Percentiles rank a stretch among this genome's conserved stretches.
Evolutionary conservation across 2,113 vertebrate species (phyloP).

Genomic region (Sebastes schlegelii): DNA sequence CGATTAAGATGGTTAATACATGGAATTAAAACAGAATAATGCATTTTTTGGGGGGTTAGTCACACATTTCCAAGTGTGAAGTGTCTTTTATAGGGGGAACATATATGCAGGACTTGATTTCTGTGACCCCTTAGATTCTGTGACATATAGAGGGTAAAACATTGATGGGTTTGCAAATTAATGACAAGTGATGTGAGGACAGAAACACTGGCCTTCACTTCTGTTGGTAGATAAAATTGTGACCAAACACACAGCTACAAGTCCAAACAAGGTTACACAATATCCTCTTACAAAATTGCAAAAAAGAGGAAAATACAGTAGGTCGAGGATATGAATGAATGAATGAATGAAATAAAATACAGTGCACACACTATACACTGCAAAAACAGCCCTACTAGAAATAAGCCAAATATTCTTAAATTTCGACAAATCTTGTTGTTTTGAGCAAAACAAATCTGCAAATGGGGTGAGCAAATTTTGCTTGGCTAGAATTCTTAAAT

Average conservation of each 20-base stretch:
- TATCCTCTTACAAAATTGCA: not conserved
- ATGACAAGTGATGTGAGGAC: not conserved
- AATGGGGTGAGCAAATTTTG: too few relatives aligned
- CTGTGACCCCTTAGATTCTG: not conserved
- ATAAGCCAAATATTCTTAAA: too few relatives aligned
- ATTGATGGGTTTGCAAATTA: not conserved
- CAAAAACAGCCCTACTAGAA: too few relatives aligned
- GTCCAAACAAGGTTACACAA: not conserved
- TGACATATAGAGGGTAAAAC: not conserved
- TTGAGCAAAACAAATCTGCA: too few relatives aligned
- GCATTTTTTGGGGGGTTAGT: not conserved
- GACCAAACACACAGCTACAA: not conserved
- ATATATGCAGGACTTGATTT: not conserved
- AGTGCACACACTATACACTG: too few relatives aligned
- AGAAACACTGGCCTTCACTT: not conserved
- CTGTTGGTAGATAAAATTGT: not conserved
- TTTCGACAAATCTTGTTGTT: too few relatives aligned
- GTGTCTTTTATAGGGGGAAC: not conserved
- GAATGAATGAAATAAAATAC: not conserved
- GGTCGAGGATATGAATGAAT: not conserved
- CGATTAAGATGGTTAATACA: constrained; percentile 65
- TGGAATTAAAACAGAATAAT: constrained; percentile 26
- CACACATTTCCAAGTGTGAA: not conserved
- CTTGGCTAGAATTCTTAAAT: too few relatives aligned
- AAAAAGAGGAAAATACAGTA: not conserved